Percentiles rank a stretch among this genome's conserved stretches.
phyloP scores from a whole-genome alignment of 2,888 invertebrate genomes.

The Stenoptilia bipunctidactyla region DNA sequence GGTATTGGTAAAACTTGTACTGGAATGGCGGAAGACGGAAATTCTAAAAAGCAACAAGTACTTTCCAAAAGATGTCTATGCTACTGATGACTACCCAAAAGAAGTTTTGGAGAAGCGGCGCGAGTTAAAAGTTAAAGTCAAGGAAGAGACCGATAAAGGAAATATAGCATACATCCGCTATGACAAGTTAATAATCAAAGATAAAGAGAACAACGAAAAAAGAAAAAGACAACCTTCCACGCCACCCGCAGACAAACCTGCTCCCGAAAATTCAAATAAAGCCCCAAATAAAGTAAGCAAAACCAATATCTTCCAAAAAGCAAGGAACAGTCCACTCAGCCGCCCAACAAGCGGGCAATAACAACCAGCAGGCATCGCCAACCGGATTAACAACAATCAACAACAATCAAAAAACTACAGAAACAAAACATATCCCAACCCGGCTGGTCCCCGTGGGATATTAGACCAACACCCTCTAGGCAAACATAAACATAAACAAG shows the following conservation, averaged over 20 bases:
- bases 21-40: background rate
- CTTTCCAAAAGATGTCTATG: background rate
- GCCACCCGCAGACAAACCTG: slow-evolving; percentile 8
- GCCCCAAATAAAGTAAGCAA: no score
- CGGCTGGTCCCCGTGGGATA: no score
- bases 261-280: no score
- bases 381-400: no score
- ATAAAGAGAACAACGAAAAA: slow-evolving; percentile 10
- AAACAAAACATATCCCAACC: no score
- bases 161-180: slow-evolving; percentile 2
- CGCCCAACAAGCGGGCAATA: no score
- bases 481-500: no score
- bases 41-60: background rate
- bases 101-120: background rate
- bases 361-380: no score
- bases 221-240: slow-evolving; percentile 11
- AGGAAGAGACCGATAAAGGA: slow-evolving; percentile 11
- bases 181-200: slow-evolving; percentile 8
- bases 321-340: no score
- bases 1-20: background rate
- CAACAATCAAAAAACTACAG: no score
- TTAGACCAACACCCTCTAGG: no score
- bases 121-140: slow-evolving; percentile 5
- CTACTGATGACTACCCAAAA: background rate
- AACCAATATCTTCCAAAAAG: no score